A percentile compares a stretch with the other conserved stretches of the same genome.
These are phyloP conservation scores for Burhinus bistriatus DNA, from an alignment of 2,113 vertebrate genomes.

Conservation along the genomic window DNA sequence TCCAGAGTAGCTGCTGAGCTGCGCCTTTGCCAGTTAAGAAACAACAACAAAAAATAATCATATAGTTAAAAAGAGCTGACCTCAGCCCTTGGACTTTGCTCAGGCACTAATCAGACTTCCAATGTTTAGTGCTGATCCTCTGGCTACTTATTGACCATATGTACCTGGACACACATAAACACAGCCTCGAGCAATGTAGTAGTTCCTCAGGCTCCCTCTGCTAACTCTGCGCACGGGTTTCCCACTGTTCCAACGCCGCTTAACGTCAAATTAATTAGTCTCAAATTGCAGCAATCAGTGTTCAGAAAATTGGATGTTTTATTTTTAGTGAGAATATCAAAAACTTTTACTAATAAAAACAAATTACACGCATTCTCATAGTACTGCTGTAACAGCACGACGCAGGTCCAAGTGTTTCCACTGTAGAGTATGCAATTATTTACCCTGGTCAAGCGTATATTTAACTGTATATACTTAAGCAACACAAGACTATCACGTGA, in stretches of 20 bases:
- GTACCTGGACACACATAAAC: background rate
- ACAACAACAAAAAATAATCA: background rate
- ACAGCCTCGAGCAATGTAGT: background rate
- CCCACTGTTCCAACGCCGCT: background rate
- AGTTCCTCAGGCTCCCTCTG: background rate
- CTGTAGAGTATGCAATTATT: background rate
- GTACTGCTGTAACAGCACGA: background rate
- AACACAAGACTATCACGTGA: background rate
- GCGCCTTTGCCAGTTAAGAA: background rate
- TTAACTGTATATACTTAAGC: background rate
- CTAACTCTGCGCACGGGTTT: background rate
- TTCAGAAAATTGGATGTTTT: background rate
- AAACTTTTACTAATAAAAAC: background rate
- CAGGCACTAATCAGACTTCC: background rate
- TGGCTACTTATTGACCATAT: slow-evolving; percentile 63
- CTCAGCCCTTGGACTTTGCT: slow-evolving; percentile 44
- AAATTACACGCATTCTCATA: background rate
- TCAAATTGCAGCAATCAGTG: background rate
- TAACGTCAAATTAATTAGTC: background rate
- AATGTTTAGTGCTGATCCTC: background rate
- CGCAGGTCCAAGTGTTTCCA: background rate
- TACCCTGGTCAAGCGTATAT: background rate
- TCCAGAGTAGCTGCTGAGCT: background rate
- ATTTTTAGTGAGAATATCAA: background rate
- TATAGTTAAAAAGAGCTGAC: background rate